These are phyloP conservation scores for Eulimnadia texana DNA, from an alignment of 1,140 invertebrate species.

Conservation along the genomic window DNA sequence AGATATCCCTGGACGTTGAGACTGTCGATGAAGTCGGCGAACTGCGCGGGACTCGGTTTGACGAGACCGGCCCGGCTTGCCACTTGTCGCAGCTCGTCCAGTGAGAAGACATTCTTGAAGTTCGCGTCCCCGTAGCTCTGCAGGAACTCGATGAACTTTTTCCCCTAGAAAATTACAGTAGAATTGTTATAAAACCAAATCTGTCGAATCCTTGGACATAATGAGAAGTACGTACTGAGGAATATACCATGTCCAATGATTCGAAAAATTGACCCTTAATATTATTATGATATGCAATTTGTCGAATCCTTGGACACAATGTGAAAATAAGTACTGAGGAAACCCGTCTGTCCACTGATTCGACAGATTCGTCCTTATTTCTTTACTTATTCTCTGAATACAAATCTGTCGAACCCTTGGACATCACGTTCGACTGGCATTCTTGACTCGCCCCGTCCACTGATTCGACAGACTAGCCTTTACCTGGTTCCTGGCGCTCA, in stretches of 20 bases:
- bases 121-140: slow-evolving; percentile 44
- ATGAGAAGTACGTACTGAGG: too few species aligned
- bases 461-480: background rate
- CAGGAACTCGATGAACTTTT: slow-evolving; percentile 55
- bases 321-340: too few species aligned
- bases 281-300: too few species aligned
- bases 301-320: too few species aligned
- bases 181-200: slow-evolving; percentile 15
- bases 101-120: slow-evolving; percentile 52
- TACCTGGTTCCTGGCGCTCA: slow-evolving; percentile 49
- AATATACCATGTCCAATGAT: too few species aligned
- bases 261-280: too few species aligned
- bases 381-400: too few species aligned
- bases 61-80: slow-evolving; percentile 45
- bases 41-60: slow-evolving; percentile 30
- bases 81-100: slow-evolving; percentile 57
- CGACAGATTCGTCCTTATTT: too few species aligned
- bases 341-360: too few species aligned
- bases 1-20: slow-evolving; percentile 74
- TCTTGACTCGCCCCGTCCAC: too few species aligned
- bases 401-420: too few species aligned
- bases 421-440: too few species aligned
- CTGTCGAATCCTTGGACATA: slow-evolving; percentile 4
- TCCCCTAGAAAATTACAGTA: slow-evolving; percentile 40
- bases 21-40: slow-evolving; percentile 49